These are phyloP conservation scores for Drosophila subsilvestris DNA, from an alignment of 2,888 invertebrate genomes.

Conservation along the genomic window DNA sequence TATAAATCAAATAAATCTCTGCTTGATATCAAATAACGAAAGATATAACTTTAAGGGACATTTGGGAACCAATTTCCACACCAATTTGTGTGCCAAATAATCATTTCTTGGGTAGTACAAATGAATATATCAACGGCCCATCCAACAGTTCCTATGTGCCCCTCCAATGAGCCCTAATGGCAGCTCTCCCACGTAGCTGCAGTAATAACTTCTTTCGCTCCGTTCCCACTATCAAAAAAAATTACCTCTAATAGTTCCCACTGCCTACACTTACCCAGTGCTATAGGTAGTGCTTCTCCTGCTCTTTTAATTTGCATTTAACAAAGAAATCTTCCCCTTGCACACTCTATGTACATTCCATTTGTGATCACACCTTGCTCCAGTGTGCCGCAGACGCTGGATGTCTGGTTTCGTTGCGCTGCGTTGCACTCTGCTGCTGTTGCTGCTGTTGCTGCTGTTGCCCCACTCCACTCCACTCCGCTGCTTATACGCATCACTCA, in stretches of 20 bases:
- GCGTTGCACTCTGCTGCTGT: slow-evolving; percentile 36
- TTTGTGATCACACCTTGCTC: slow-evolving; percentile 9
- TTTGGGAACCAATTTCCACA: too few species aligned
- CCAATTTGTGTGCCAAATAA: too few species aligned
- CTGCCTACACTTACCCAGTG: not conserved
- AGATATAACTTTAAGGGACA: too few species aligned
- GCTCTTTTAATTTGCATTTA: not conserved
- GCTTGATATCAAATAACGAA: too few species aligned
- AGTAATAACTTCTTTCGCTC: not conserved
- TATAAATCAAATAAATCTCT: too few species aligned
- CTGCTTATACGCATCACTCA: slow-evolving; percentile 76
- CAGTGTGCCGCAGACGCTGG: slow-evolving; percentile 36
- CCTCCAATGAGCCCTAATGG: not conserved
- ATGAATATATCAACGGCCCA: too few species aligned
- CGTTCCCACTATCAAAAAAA: not conserved
- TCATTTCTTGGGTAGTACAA: too few species aligned
- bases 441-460: too few species aligned
- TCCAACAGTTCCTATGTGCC: too few species aligned
- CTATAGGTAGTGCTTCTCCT: not conserved
- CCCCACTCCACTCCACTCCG: slow-evolving; percentile 6
- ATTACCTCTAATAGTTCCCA: not conserved
- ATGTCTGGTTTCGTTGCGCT: slow-evolving; percentile 46
- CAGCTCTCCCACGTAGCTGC: not conserved
- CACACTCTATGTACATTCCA: not conserved
- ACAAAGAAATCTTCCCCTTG: not conserved